phyloP scores from a whole-genome alignment of 35 echinoderm and acorn worm species.

The Hemicentrotus pulcherrimus region DNA sequence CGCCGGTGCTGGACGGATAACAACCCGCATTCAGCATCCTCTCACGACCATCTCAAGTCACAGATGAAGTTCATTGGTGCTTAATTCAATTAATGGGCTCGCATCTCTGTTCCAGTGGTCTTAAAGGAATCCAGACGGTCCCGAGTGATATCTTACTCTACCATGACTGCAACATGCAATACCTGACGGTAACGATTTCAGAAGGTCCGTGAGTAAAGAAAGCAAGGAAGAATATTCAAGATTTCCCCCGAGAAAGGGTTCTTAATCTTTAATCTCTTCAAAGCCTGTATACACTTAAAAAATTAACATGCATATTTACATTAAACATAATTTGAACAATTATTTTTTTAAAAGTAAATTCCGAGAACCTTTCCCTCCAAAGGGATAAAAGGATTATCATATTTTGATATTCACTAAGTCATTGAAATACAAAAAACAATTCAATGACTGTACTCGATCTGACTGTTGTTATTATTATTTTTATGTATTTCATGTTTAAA shows the following conservation, averaged over 20 bases:
- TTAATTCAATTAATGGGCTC: constrained; percentile 6
- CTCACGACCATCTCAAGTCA: neutral
- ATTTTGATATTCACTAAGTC: too few species aligned
- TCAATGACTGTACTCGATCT: too few species aligned
- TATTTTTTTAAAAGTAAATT: neutral
- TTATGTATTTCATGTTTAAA: too few species aligned
- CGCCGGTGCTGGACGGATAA: neutral
- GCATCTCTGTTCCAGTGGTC: neutral
- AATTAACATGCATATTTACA: neutral
- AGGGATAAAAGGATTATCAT: neutral
- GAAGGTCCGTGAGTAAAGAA: neutral
- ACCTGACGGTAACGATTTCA: neutral
- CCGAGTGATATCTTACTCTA: neutral
- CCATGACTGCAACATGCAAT: neutral
- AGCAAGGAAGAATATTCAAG: neutral
- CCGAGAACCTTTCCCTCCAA: neutral
- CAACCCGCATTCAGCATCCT: neutral
- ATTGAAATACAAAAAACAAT: too few species aligned
- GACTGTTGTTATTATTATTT: too few species aligned
- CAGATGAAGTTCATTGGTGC: neutral
- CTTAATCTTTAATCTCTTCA: neutral
- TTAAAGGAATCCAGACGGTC: neutral
- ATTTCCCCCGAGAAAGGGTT: neutral
- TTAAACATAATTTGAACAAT: neutral
- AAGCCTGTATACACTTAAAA: neutral